Base-by-base conservation (phyloP, 1,140 invertebrate species). In the Geopemphigus sp. region DNA sequence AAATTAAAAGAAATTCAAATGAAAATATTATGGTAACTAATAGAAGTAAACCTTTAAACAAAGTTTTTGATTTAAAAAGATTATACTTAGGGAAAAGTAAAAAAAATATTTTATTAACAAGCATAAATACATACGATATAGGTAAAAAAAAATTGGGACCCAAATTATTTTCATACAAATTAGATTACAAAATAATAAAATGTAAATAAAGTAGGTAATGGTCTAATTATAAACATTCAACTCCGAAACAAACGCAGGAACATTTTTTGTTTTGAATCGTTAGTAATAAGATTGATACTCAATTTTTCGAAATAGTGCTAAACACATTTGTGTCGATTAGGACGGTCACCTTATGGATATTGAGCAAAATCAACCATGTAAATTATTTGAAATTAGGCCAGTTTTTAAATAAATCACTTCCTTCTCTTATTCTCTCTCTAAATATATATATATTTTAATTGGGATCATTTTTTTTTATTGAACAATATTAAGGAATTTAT, bases 21-120 rank as follows among this genome's bases (percentile, higher is more conserved):
- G 72, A 74, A 26, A 74, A 74, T n/a, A 73, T 32, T n/a, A 78
- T 78, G 74, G 74, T 78, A 78, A 78, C 57, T 63, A 61, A 63
- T 24, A 61, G 39, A 78, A 61, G 39, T 14, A 57, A 45, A 76
- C 32, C n/a, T 59, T 19, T 63, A n/a, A 24, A 76, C 26, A 24
- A 39, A 14, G 17, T 61, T 76, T 76, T 76, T 76, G 72, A 76
- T 76, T 59, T 56, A 24, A 73, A 73, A 17, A 19, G 17, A 32
- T 39, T 39, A 39, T 39, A 39, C 8, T 4, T 8, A 3, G 3
- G 32, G 32, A 39, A 4, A 39, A 39, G 8, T 39, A 4, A 39
- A 4, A 39, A 3, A 39, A 39, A 39, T 39, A 39, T 53, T 17
- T 61, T 68, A 15, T 47, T 47, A 68, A 15, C 32, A 68, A 68